Evolutionary conservation across 2,797 vertebrate species (phyloP).

Genomic region (Labeo calbasu): DNA sequence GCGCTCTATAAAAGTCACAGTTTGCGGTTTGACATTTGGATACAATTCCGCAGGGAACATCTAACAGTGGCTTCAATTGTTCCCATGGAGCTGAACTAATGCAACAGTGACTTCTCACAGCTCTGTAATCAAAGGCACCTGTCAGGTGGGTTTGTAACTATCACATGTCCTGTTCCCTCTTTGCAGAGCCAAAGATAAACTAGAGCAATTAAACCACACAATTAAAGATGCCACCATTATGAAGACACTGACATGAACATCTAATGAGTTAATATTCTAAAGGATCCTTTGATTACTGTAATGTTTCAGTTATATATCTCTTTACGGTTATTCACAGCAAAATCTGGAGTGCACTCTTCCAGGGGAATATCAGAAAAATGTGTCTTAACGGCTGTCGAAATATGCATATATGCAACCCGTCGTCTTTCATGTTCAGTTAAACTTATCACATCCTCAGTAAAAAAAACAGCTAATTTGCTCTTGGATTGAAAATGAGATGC

Average conservation of each 20-base stretch:
- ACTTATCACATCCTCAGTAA: constrained; percentile 34
- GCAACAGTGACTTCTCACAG: constrained; percentile 1
- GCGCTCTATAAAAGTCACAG: constrained; percentile 37
- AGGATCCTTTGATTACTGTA: constrained; percentile 11
- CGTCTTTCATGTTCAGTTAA: constrained; percentile 24
- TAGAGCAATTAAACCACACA: constrained; percentile 16
- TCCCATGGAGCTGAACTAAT: constrained; percentile 14
- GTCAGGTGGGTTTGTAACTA: not conserved
- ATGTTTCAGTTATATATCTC: constrained; percentile 6
- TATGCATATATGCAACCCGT: constrained; percentile 2
- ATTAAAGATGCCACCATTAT: constrained; percentile 1
- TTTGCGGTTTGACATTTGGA: constrained; percentile 40
- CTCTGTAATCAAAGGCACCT: constrained; percentile 32
- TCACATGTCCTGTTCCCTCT: not conserved
- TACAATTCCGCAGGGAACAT: constrained; percentile 42
- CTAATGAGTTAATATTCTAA: constrained; percentile 7
- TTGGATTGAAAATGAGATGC: constrained; percentile 44
- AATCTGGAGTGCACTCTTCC: not conserved
- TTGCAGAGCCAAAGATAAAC: not conserved
- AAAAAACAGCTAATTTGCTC: constrained; percentile 47
- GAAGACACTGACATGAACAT: not conserved
- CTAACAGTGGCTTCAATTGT: constrained; percentile 28
- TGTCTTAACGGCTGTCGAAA: not conserved
- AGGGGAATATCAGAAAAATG: constrained; percentile 11
- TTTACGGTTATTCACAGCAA: not conserved